These are phyloP conservation scores for Euphysa ruthae DNA, from an alignment of 30 jellyfish, hydroid and myxozoan genomes.

Conservation along the genomic window DNA sequence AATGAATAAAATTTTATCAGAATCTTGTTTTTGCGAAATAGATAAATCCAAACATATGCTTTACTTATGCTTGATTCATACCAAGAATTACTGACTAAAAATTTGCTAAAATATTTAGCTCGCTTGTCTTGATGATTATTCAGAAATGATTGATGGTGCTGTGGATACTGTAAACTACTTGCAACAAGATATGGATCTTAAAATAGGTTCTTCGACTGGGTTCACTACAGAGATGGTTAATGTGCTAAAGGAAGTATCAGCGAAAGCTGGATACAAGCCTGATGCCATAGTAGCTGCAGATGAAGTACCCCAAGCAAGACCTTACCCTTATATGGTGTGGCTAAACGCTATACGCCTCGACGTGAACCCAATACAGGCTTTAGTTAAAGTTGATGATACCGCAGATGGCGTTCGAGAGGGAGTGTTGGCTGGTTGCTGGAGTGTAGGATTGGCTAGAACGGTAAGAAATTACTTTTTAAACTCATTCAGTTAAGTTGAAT, in stretches of 20 bases:
- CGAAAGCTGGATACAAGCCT: slow-evolving; percentile 77
- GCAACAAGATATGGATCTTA: slow-evolving; percentile 58
- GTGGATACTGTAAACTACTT: slow-evolving; percentile 64
- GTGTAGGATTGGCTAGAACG: slow-evolving; percentile 92
- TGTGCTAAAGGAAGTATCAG: slow-evolving; percentile 46
- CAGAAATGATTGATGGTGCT: slow-evolving; percentile 93
- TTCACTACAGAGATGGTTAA: slow-evolving; percentile 75
- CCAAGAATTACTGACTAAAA: no score
- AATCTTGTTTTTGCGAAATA: no score
- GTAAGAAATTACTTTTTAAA: no score
- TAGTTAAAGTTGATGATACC: slow-evolving; percentile 86
- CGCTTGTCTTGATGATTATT: slow-evolving; percentile 45
- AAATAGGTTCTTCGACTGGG: slow-evolving; percentile 91
- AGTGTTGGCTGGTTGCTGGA: slow-evolving; percentile 88
- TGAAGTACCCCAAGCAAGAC: slow-evolving; percentile 94
- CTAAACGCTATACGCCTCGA: slow-evolving; percentile 64
- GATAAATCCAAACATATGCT: no score
- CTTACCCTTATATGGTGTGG: slow-evolving; percentile 95
- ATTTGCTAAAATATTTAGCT: no score
- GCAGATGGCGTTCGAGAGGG: slow-evolving; percentile 97
- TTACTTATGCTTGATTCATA: no score
- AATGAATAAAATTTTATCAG: no score
- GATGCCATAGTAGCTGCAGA: slow-evolving; percentile 89
- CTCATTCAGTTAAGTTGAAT: no score
- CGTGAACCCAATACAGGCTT: slow-evolving; percentile 89